These are phyloP conservation scores for Dreissena rostriformis DNA, from an alignment of 1,140 invertebrate genomes.

Conservation along the genomic window DNA sequence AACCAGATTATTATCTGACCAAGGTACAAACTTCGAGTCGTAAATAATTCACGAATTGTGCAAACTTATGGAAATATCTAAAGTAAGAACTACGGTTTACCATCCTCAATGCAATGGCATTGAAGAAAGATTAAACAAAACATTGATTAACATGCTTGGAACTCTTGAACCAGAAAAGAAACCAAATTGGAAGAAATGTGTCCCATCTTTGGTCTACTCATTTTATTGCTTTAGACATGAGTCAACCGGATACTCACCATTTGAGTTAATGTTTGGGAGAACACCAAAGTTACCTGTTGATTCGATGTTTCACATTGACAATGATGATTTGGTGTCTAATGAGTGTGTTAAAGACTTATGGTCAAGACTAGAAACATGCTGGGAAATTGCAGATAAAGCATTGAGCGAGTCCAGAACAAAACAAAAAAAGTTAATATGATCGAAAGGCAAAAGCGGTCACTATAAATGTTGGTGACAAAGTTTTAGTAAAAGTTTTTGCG, in stretches of 20 bases:
- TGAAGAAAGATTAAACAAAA: constrained; percentile 28
- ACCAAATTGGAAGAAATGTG: constrained; percentile 15
- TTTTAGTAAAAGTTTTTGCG: too few relatives aligned
- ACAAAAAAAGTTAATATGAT: too few relatives aligned
- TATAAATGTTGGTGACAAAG: too few relatives aligned
- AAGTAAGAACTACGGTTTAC: constrained; percentile 33
- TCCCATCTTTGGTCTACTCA: constrained; percentile 6
- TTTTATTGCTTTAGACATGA: constrained; percentile 22
- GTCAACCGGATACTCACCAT: constrained; percentile 25
- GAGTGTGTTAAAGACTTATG: too few relatives aligned
- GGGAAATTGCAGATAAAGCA: too few relatives aligned
- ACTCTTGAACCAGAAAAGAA: constrained; percentile 18
- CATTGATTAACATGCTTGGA: constrained; percentile 21
- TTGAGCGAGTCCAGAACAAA: too few relatives aligned
- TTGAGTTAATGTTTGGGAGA: constrained; percentile 42
- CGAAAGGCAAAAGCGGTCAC: too few relatives aligned
- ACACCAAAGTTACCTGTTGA: constrained; percentile 22
- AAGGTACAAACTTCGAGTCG: constrained; percentile 44
- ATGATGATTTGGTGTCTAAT: too few relatives aligned
- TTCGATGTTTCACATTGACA: too few relatives aligned
- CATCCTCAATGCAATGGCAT: constrained; percentile 29
- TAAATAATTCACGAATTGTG: constrained; percentile 38
- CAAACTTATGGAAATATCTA: constrained; percentile 15
- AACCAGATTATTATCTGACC: constrained; percentile 36
- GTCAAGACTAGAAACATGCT: too few relatives aligned